Evolutionary conservation across 2,888 invertebrate species (phyloP).

Genomic region (Dioctria linearis): DNA sequence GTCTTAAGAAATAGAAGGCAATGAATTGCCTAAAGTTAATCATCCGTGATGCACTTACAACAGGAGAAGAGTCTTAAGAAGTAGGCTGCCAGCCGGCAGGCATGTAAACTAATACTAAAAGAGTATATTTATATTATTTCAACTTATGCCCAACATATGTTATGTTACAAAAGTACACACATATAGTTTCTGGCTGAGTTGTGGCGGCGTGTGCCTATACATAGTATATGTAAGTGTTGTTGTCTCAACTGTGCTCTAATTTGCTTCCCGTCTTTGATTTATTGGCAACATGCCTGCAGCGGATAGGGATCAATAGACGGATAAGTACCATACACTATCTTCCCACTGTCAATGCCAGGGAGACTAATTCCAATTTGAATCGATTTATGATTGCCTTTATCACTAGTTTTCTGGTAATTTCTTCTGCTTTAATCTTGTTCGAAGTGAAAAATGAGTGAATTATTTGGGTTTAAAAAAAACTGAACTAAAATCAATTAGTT

Average conservation of each 20-base stretch:
- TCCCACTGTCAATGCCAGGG: neutral
- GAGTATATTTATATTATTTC: neutral
- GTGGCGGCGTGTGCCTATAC: slow-evolving; percentile 8
- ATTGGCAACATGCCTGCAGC: slow-evolving; percentile 13
- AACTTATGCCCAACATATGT: neutral
- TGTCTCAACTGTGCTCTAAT: slow-evolving; percentile 6
- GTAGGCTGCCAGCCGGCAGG: neutral
- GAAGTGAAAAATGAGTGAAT: neutral
- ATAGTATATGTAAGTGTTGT: neutral
- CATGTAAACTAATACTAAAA: neutral
- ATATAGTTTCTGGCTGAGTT: neutral
- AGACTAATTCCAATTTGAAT: slow-evolving; percentile 13
- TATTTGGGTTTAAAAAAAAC: neutral
- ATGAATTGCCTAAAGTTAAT: slow-evolving; percentile 1
- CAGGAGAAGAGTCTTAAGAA: neutral
- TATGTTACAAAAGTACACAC: neutral
- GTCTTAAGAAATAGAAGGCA: neutral
- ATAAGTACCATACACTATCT: slow-evolving; percentile 10
- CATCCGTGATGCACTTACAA: neutral
- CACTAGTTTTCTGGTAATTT: neutral
- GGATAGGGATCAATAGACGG: slow-evolving; percentile 7
- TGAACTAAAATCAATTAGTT: neutral
- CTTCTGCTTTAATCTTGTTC: neutral
- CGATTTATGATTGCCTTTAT: slow-evolving; percentile 27
- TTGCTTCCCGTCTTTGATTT: slow-evolving; percentile 1